These are phyloP conservation scores for Probosciger aterrimus DNA, from an alignment of 2,113 vertebrate species.

Conservation along the genomic window DNA sequence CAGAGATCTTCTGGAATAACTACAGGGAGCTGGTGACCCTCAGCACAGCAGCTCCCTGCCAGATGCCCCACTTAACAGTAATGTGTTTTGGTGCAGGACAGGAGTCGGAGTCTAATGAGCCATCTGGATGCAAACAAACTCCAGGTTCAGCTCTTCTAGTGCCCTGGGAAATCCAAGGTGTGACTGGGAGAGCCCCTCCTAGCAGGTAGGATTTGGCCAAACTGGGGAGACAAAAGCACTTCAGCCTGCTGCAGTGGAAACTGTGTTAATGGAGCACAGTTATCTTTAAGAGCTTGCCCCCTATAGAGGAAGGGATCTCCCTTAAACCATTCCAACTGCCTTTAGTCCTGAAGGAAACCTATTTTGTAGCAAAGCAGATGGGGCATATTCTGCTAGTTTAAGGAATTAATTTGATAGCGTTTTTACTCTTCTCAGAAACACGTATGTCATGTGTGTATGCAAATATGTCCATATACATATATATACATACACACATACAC, in stretches of 20 bases:
- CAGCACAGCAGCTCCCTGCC: neutral
- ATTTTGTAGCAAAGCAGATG: neutral
- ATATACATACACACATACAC: no score
- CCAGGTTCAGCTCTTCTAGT: neutral
- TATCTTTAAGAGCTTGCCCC: neutral
- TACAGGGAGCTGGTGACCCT: neutral
- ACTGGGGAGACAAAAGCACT: neutral
- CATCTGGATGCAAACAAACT: accelerated
- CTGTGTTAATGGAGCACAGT: neutral
- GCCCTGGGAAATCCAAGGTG: neutral
- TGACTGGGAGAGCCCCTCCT: neutral
- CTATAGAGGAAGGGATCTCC: neutral
- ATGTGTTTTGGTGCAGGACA: neutral
- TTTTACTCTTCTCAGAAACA: neutral
- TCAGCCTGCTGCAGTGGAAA: neutral
- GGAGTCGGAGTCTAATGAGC: neutral
- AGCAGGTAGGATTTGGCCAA: neutral
- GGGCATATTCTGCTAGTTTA: neutral
- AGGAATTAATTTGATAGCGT: neutral
- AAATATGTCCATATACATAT: no score
- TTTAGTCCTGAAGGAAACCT: neutral
- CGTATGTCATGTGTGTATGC: accelerated
- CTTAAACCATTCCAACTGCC: neutral
- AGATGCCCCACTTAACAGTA: neutral
- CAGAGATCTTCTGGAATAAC: neutral